Base-by-base conservation (phyloP, 2,888 invertebrate species). In the Caenorhabditis sp. region DNA sequence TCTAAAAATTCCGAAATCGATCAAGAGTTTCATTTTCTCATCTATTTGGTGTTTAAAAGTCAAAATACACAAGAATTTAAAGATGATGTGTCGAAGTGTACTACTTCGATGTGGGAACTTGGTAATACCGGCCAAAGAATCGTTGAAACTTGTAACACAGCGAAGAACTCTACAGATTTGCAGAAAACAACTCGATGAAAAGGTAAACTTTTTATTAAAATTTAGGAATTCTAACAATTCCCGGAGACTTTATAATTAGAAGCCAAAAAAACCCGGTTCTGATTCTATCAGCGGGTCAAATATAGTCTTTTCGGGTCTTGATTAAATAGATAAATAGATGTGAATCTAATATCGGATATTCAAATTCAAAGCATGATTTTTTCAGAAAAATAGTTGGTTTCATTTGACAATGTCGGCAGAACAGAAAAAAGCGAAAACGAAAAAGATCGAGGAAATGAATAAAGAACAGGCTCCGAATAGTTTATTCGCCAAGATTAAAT, bases 401-500 rank as follows among this genome's bases (percentile, higher is more conserved):
- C 82, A 72, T 24, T 60, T 84, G 59, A 77, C 79, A 49, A 83
- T 84, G 84, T 79, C 81, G 1, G 81, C 81, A 8, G 84, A 82
- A 36, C 80, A 83, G 68, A 84, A 83, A 50, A 70, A 77, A 26
- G 63, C 64, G 0, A 83, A 84, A 64, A 64, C 79, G 26, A 71
- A 73, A 24, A 78, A 75, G 53, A 82, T 84, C 55, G 77, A 79
- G 26, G 66, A 76, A 31, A 77, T 78, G 75, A 77, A 77, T 60
- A 62, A 79, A 68, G 85, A 86, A 75, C 71, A 80, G 60, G 69
- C 78, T 17, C 86, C 85, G 5, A 61, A 70, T 24, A 74, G 79
- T 1, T 26, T 85, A 31, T 75, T 86, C 55, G 81, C 79, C 23
- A 86, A 84, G 58, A 75, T 86, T 26, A 86, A 86, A 62, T 86